Base-by-base conservation (phyloP, 2,888 invertebrate species). In the Philereme vetulata region DNA sequence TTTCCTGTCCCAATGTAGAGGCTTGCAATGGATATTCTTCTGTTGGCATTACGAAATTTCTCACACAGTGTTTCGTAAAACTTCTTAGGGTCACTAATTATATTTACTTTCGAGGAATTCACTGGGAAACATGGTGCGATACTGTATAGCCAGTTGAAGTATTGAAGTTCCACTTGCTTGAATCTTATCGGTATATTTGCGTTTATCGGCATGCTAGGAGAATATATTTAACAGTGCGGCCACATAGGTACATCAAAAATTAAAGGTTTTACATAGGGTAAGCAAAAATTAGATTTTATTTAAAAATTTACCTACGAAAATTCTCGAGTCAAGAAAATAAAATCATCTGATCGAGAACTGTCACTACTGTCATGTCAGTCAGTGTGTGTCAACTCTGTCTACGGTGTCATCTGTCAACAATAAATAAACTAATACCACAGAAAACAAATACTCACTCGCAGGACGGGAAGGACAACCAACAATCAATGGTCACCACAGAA, bases 1-100 rank as follows among this genome's bases (percentile, higher is more conserved):
- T 93, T 81, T 0, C 98, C 98, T 52, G 96, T 98, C 9, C 99
- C 99, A 60, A 99, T 90, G 81, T 99, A 99, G 8, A 99, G 90
- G 63, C 99, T 98, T 4, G 97, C 97, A 51, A 99, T 85, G 0
- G 95, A 95, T 74, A 98, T 96, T 71, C 97, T 93, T 52, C 90
- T 87, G 62, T 93, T 94, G 0, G 97, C 96, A 55, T 83, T 86
- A 54, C 88, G 86, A 77, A 96, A 95, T 78, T 95, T 94, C 48
- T 95, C 92, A 66, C 96, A 83, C 9, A 98, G 80, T 0, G 94
- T 94, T 6, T 95, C 93, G 79, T 97, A 98, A 84, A 98, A 98
- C 62, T 94, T 93, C 51, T 89, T 88, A 0, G 98, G 98, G 74
- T 96, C 95, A 46, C 94, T 93, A 64, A 98, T 94, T 56, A 98